phyloP scores from a whole-genome alignment of 2,888 invertebrate species.

The Ochropacha duplaris region DNA sequence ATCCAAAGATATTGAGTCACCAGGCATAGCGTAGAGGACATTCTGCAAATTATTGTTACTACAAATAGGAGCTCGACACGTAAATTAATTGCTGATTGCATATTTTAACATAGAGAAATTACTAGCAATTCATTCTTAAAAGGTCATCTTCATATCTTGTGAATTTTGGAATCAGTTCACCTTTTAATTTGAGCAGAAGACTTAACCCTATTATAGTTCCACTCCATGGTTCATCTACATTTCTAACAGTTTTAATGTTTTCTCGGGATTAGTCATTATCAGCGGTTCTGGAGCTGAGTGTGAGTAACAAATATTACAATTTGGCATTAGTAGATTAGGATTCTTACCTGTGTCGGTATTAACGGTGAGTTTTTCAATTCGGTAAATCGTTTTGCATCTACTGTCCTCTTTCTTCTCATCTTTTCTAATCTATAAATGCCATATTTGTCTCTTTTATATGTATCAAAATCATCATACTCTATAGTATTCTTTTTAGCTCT shows the following conservation, averaged over 20 bases:
- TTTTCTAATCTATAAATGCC: conserved; percentile 45
- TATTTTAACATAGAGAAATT: no score
- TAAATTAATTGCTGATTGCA: neutral
- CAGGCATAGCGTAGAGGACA: conserved; percentile 40
- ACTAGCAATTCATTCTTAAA: no score
- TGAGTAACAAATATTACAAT: neutral
- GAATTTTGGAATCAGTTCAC: no score
- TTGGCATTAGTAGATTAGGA: no score
- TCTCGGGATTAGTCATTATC: no score
- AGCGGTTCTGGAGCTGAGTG: no score
- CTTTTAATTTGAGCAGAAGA: no score
- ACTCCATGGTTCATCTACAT: no score
- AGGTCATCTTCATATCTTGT: no score
- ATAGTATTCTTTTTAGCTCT: neutral
- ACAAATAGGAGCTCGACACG: neutral
- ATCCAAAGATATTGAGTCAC: conserved; percentile 38
- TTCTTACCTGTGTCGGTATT: conserved; percentile 34
- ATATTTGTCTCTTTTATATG: conserved; percentile 35
- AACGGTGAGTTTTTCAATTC: conserved; percentile 39
- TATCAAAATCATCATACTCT: conserved; percentile 31
- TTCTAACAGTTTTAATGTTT: no score
- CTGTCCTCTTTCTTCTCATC: conserved; percentile 32
- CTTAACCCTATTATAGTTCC: no score
- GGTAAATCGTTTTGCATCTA: conserved; percentile 18
- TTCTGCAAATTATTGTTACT: conserved; percentile 33